Evolutionary conservation across 2,888 invertebrate genomes (phyloP).

Genomic region (Electrophaes corylata): DNA sequence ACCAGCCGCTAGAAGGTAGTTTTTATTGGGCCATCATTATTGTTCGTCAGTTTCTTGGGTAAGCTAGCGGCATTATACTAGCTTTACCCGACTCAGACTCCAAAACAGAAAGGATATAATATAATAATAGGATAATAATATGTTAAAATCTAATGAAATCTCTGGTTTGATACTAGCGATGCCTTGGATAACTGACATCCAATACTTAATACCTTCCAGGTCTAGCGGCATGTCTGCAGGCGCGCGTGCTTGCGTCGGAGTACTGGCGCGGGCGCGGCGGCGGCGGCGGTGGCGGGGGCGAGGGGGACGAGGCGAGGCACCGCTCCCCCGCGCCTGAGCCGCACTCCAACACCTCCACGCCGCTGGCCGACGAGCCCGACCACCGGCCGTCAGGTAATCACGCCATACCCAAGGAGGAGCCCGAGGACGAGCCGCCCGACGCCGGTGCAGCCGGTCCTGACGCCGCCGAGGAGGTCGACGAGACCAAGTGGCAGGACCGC

Average conservation of each 20-base stretch:
- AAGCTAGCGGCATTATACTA: too few species aligned
- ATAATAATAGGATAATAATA: too few species aligned
- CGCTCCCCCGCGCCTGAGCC: constrained; percentile 86
- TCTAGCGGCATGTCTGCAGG: constrained; percentile 92
- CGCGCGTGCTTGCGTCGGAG: constrained; percentile 88
- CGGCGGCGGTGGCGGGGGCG: constrained; percentile 47
- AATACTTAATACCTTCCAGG: constrained; percentile 74
- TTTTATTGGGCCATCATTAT: neutral
- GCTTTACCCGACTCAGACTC: too few species aligned
- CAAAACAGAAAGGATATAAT: too few species aligned
- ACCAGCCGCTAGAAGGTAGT: constrained; percentile 72
- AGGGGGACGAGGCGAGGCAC: constrained; percentile 53
- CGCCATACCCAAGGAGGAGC: constrained; percentile 22
- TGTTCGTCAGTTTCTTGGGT: neutral
- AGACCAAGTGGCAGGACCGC: constrained; percentile 96
- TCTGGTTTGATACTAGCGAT: neutral
- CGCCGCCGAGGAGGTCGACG: constrained; percentile 88
- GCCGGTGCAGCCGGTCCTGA: constrained; percentile 74
- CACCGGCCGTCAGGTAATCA: constrained; percentile 46
- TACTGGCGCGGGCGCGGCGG: constrained; percentile 82
- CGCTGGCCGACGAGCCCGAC: constrained; percentile 85
- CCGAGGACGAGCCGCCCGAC: constrained; percentile 28
- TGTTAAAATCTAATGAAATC: neutral
- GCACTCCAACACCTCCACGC: constrained; percentile 87
- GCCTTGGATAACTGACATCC: neutral